These are phyloP conservation scores for Pseudomyrmex pallidus DNA, from an alignment of 1,140 invertebrate species.

Conservation along the genomic window DNA sequence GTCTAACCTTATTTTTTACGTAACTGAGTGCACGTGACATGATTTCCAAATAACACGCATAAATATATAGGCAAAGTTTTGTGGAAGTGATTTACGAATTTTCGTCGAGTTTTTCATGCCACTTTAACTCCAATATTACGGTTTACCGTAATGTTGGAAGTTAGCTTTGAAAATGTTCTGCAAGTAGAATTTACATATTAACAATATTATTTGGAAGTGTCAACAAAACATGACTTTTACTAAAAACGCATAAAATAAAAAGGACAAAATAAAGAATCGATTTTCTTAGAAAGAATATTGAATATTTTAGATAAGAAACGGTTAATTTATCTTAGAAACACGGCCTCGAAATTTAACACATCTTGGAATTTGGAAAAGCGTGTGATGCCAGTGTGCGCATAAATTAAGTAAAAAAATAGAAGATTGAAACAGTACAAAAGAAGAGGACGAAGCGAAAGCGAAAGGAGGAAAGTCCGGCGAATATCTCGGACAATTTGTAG, in stretches of 20 bases:
- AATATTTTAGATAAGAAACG: too few species aligned
- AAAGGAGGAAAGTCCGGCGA: slow-evolving; percentile 40
- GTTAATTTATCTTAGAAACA: too few species aligned
- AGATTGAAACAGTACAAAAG: not conserved
- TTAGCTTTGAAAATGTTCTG: not conserved
- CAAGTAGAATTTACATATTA: not conserved
- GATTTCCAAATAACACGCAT: not conserved
- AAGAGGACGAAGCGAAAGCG: slow-evolving; percentile 22
- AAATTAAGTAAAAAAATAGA: slow-evolving; percentile 7
- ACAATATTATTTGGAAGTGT: not conserved
- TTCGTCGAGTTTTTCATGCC: not conserved
- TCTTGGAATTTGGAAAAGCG: slow-evolving; percentile 9
- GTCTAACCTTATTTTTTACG: slow-evolving; percentile 1
- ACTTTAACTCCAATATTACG: not conserved
- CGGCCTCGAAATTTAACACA: not conserved
- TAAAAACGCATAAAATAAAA: too few species aligned
- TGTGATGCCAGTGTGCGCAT: not conserved
- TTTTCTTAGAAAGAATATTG: too few species aligned
- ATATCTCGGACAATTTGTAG: slow-evolving; percentile 59
- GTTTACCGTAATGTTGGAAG: not conserved
- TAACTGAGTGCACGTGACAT: not conserved
- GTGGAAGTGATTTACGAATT: not conserved
- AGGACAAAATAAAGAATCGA: too few species aligned
- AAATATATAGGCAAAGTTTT: not conserved
- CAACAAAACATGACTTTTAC: too few species aligned